These are phyloP conservation scores for Rhagologus leucostigma DNA, from an alignment of 2,113 vertebrate genomes.

Conservation along the genomic window DNA sequence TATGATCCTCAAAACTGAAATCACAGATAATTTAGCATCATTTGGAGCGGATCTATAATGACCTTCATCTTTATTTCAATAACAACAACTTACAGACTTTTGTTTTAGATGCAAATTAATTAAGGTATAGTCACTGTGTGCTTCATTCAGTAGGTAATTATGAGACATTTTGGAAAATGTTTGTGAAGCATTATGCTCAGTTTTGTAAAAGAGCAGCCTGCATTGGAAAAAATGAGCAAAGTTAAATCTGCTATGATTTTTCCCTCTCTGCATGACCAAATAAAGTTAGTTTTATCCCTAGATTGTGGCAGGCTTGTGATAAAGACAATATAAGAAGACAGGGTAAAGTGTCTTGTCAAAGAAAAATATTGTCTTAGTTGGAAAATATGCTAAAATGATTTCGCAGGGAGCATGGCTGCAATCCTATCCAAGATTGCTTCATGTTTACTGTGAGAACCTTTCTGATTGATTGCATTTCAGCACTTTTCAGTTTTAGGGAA, in stretches of 20 bases:
- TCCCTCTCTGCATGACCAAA: not conserved
- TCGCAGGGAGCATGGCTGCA: not conserved
- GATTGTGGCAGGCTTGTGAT: not conserved
- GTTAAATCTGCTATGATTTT: not conserved
- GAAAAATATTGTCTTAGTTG: not conserved
- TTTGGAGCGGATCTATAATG: not conserved
- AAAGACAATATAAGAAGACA: not conserved
- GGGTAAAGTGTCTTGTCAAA: not conserved
- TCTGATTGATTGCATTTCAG: not conserved
- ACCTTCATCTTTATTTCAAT: not conserved
- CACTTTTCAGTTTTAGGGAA: not conserved
- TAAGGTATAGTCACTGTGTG: not conserved
- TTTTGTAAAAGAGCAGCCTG: slow-evolving; percentile 24
- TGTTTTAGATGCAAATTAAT: slow-evolving; percentile 8
- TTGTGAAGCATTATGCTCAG: slow-evolving; percentile 18
- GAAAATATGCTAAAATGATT: not conserved
- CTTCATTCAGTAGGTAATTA: slow-evolving; percentile 40
- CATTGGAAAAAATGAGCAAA: slow-evolving; percentile 12
- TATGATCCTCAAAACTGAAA: slow-evolving; percentile 8
- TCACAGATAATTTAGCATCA: not conserved
- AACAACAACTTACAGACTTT: not conserved
- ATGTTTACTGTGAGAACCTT: not conserved
- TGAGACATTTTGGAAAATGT: not conserved
- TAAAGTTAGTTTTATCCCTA: not conserved
- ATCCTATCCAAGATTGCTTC: not conserved